phyloP scores from a whole-genome alignment of 2,113 vertebrate species.

The Prionailurus bengalensis region DNA sequence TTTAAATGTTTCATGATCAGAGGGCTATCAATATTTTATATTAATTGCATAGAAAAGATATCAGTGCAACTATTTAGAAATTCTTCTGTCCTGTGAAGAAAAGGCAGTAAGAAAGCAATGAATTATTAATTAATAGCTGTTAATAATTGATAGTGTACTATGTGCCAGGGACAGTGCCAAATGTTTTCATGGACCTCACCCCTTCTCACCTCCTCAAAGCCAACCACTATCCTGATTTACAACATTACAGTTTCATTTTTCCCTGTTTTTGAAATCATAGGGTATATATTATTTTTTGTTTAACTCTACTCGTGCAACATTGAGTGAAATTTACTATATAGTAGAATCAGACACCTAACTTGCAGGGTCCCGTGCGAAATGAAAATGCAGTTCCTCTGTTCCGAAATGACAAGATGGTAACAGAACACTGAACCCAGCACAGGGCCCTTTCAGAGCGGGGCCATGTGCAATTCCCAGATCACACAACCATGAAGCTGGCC shows the following conservation, averaged over 20 bases:
- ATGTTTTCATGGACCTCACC: background rate
- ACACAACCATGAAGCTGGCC: background rate
- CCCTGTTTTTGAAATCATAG: background rate
- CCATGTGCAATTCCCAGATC: too few species aligned
- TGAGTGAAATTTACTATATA: background rate
- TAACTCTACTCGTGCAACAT: background rate
- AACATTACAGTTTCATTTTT: background rate
- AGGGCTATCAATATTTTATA: constrained; percentile 75
- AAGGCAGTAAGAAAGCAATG: constrained; percentile 52
- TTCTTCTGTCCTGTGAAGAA: background rate
- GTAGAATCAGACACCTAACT: background rate
- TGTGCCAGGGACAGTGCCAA: constrained; percentile 19
- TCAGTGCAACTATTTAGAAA: constrained; percentile 41
- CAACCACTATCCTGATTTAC: background rate
- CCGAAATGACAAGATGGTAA: background rate
- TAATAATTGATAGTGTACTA: constrained; percentile 36
- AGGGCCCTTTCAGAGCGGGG: background rate
- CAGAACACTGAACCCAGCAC: background rate
- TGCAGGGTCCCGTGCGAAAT: background rate
- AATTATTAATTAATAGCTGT: constrained; percentile 66
- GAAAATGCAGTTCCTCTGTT: background rate
- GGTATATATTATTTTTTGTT: background rate
- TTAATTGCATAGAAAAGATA: constrained; percentile 65
- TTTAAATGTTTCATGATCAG: constrained; percentile 63
- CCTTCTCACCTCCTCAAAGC: background rate